Conservation (phyloP, 2,113 vertebrate species). For the Egretta garzetta region DNA sequence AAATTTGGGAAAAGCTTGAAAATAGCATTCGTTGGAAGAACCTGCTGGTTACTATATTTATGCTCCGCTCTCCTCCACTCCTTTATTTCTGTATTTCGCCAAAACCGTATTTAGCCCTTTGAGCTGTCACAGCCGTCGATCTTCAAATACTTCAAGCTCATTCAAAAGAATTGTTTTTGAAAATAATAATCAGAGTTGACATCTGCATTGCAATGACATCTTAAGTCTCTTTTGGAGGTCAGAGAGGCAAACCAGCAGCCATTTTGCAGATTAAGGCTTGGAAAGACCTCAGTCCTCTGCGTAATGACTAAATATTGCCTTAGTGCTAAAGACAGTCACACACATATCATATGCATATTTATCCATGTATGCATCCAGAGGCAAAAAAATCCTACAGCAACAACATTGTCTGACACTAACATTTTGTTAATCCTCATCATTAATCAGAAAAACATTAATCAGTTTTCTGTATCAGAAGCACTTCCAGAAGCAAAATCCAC, state of each 20-base stretch:
- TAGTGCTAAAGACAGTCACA: neutral
- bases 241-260: neutral
- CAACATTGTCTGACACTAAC: neutral
- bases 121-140: neutral
- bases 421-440: neutral
- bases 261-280: neutral
- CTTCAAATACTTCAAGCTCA: neutral
- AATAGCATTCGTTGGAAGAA: neutral
- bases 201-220: neutral
- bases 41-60: neutral
- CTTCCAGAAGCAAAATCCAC: constrained; percentile 17
- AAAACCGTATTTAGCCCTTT: neutral
- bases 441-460: too few relatives aligned
- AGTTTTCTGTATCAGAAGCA: neutral
- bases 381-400: neutral
- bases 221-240: neutral
- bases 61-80: neutral
- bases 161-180: neutral
- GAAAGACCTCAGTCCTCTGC: neutral
- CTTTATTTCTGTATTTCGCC: neutral
- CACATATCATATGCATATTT: neutral
- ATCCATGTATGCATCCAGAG: neutral
- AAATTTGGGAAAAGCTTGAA: neutral
- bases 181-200: neutral
- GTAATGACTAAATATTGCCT: neutral